Conservation (phyloP, 2,888 invertebrate genomes). For the Lasioglossum morio region DNA sequence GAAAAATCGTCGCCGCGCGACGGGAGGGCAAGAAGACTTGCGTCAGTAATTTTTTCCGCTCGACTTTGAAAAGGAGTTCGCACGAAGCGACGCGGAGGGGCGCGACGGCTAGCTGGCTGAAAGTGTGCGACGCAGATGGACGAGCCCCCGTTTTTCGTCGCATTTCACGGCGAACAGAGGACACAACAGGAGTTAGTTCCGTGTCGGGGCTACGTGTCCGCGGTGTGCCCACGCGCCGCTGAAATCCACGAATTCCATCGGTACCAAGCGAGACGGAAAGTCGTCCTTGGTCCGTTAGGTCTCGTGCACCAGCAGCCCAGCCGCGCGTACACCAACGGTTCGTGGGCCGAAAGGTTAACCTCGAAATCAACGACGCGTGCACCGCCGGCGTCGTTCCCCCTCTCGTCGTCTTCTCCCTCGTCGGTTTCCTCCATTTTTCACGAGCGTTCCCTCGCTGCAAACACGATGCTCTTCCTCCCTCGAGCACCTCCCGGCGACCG, state of each 20-base stretch:
- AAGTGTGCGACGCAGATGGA: constrained; percentile 8
- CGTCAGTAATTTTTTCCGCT: constrained; percentile 18
- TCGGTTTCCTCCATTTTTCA: constrained; percentile 49
- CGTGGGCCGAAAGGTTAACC: constrained; percentile 66
- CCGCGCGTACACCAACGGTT: constrained; percentile 45
- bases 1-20: background rate
- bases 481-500: constrained; percentile 12
- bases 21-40: background rate
- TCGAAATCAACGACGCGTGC: constrained; percentile 70
- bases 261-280: constrained; percentile 52
- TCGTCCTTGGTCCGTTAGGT: constrained; percentile 75
- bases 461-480: constrained; percentile 3
- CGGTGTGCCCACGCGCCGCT: constrained; percentile 30
- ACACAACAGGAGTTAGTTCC: constrained; percentile 26
- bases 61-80: constrained; percentile 1
- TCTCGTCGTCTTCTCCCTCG: constrained; percentile 16
- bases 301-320: constrained; percentile 35
- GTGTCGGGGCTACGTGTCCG: constrained; percentile 23
- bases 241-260: constrained; percentile 60
- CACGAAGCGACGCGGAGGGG: background rate
- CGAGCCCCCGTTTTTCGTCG: constrained; percentile 12
- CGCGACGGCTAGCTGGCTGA: background rate
- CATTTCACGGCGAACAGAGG: constrained; percentile 24
- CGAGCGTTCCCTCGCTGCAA: background rate
- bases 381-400: constrained; percentile 15